Evolutionary conservation across 2,797 vertebrate species (phyloP).

Genomic region (Triplophysa yarkandensis): DNA sequence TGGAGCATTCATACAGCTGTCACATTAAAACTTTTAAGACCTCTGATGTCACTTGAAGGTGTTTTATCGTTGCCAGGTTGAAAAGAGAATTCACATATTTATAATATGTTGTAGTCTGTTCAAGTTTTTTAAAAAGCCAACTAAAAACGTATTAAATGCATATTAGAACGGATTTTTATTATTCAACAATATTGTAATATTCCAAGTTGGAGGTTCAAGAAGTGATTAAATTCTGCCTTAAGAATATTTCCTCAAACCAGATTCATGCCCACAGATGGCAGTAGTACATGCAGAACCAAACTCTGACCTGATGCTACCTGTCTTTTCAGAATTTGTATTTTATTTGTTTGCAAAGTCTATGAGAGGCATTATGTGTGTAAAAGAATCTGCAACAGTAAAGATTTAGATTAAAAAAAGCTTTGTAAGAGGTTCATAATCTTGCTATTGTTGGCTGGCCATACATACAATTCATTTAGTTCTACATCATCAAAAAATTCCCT

Average conservation of each 20-base stretch:
- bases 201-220: background rate
- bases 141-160: too few relatives aligned
- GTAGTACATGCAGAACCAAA: background rate
- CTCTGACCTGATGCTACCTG: background rate
- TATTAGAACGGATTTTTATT: too few relatives aligned
- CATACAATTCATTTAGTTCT: too few relatives aligned
- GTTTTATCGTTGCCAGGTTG: background rate
- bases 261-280: constrained; percentile 40
- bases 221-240: background rate
- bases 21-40: constrained; percentile 23
- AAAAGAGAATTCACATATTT: too few relatives aligned
- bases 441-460: too few relatives aligned
- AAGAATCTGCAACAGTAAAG: too few relatives aligned
- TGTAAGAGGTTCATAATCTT: too few relatives aligned
- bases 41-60: background rate
- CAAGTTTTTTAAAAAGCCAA: too few relatives aligned
- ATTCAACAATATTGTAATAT: too few relatives aligned
- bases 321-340: background rate
- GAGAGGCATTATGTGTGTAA: constrained; percentile 36
- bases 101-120: too few relatives aligned
- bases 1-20: background rate
- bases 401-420: too few relatives aligned
- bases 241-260: background rate
- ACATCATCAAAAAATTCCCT: too few relatives aligned
- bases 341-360: constrained; percentile 40